Evolutionary conservation across 1,140 invertebrate species (phyloP).

Genomic region (Drosophila arizonae): DNA sequence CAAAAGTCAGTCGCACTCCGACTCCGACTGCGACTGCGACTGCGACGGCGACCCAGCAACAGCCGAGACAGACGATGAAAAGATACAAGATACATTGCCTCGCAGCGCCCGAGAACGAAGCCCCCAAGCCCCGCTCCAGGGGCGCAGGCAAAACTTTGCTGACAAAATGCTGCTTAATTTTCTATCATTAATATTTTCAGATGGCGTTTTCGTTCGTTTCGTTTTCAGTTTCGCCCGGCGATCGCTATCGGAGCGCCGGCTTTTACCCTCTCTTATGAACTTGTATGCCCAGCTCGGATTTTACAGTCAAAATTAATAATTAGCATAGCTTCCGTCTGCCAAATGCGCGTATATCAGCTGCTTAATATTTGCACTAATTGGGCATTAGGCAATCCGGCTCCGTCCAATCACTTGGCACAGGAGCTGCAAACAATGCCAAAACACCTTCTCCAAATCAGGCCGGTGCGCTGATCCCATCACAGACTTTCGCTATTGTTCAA

Average conservation of each 20-base stretch:
- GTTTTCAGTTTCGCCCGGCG: constrained; percentile 36
- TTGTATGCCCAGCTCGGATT: constrained; percentile 29
- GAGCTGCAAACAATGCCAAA: constrained; percentile 7
- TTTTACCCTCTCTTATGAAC: no score
- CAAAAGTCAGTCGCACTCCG: constrained; percentile 52
- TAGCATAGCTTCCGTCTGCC: constrained; percentile 73
- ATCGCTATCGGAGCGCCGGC: no score
- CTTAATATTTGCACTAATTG: constrained; percentile 63
- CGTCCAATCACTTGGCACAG: constrained; percentile 13
- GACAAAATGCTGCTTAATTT: constrained; percentile 60
- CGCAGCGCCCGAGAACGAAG: constrained; percentile 3
- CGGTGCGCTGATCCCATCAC: constrained; percentile 8
- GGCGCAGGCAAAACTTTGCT: constrained; percentile 31
- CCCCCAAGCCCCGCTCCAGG: not conserved
- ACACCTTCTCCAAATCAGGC: not conserved
- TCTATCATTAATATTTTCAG: constrained; percentile 77
- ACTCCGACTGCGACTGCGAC: no score
- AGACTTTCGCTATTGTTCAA: constrained; percentile 54
- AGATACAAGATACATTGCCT: constrained; percentile 56
- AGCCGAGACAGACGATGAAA: constrained; percentile 25
- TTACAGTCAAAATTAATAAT: constrained; percentile 58
- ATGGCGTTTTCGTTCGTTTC: constrained; percentile 48
- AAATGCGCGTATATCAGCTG: constrained; percentile 40
- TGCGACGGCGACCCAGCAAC: constrained; percentile 15
- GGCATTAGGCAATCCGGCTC: constrained; percentile 33